Evolutionary conservation across 2,888 invertebrate genomes (phyloP).

Genomic region (Pediacus dermestoides): DNA sequence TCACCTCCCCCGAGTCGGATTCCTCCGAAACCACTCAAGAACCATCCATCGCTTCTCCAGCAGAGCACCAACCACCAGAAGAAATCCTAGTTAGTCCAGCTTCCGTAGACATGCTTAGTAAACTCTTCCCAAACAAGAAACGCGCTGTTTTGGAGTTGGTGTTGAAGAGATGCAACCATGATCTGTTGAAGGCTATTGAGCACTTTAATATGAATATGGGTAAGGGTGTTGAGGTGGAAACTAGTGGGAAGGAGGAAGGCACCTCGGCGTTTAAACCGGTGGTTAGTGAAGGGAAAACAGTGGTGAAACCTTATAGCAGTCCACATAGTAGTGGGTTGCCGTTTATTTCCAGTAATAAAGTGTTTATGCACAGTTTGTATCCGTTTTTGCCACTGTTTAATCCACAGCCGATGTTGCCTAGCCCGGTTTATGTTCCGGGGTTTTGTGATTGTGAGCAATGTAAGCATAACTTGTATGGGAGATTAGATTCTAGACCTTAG

Average conservation of each 20-base stretch:
- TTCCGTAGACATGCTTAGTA: slow-evolving; percentile 78
- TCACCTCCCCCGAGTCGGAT: slow-evolving; percentile 66
- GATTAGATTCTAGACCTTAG: slow-evolving; percentile 33
- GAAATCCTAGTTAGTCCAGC: slow-evolving; percentile 61
- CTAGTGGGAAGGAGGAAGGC: slow-evolving; percentile 30
- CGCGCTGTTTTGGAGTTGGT: slow-evolving; percentile 84
- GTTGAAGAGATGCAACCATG: slow-evolving; percentile 86
- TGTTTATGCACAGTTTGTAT: slow-evolving; percentile 49
- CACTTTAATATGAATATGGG: slow-evolving; percentile 60
- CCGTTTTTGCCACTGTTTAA: slow-evolving; percentile 49
- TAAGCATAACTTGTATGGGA: slow-evolving; percentile 42
- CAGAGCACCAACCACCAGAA: slow-evolving; percentile 28
- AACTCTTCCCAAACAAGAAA: slow-evolving; percentile 87
- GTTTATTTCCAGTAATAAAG: slow-evolving; percentile 44
- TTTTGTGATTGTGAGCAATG: slow-evolving; percentile 51
- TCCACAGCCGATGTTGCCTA: slow-evolving; percentile 46
- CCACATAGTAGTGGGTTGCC: slow-evolving; percentile 39
- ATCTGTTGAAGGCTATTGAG: slow-evolving; percentile 84
- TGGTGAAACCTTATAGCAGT: slow-evolving; percentile 27
- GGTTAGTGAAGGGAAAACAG: slow-evolving; percentile 22
- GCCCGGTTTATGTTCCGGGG: slow-evolving; percentile 49
- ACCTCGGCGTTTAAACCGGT: slow-evolving; percentile 48
- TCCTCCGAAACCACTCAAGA: slow-evolving; percentile 12
- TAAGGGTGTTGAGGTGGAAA: slow-evolving; percentile 20
- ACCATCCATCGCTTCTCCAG: slow-evolving; percentile 15